Base-by-base conservation (phyloP, 2,113 vertebrate species). In the Turnix velox region DNA sequence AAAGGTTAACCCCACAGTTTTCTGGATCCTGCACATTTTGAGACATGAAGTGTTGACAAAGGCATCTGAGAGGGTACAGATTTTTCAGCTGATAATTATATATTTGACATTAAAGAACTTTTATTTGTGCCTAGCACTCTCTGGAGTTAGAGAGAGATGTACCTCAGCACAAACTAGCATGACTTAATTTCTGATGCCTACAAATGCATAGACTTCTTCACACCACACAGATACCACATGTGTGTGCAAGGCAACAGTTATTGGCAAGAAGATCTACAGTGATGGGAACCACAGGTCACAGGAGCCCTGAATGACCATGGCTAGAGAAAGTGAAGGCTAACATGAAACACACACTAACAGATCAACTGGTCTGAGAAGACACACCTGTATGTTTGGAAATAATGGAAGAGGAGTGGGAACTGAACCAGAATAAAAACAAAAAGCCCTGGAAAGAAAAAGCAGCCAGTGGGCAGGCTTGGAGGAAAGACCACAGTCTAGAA, bases 1-100 rank as follows among this genome's bases (percentile, higher is more conserved):
- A 93, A 93, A 96, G 91, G 94, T 95, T 92, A 94, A 90, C 77
- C 76, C 61, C 77, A 59, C 54, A 46, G 67, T 80, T 78, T 94
- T 91, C 83, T 91, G 73, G 74, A 72, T 73, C 28, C 62, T 61
- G 49, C 49, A 30, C 46, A 35, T 87, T 87, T 77, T 76, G 71
- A 93, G 77, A 71, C n/a, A 7, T 7, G 33, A 79, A 65, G 62
- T 57, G 81, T 49, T 94, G 88, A 94, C 88, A 87, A 87, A 92
- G 80, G 23, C 73, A 88, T 75, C 61, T 75, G 58, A 84, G 57
- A 82, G 27, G 4, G 5, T 18, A 30, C 45, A 76, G 69, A 87
- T 93, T 82, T 94, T 90, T 65, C 86, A 72, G 24, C 6, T 75
- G 71, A 88, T 96, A 90, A 88, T 88, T 90, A 90, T 4, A 4